A percentile compares a stretch with the other conserved stretches of the same genome.
Evolutionary conservation across 1,140 invertebrate genomes (phyloP).

Genomic region (Akabosia matsudoensis): DNA sequence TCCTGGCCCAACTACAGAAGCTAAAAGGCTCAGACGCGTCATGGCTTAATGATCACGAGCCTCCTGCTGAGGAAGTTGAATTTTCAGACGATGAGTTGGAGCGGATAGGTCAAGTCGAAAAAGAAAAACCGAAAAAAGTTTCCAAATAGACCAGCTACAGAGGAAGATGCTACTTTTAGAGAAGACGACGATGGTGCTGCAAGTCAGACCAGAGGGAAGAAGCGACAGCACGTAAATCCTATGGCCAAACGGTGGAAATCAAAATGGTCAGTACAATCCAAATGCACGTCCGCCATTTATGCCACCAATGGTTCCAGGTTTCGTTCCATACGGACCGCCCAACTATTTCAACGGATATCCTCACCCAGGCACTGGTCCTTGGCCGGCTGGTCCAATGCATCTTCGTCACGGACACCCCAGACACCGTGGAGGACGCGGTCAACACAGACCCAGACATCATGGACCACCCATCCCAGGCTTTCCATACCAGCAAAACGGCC

Average conservation of each 20-base stretch:
- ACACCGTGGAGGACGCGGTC: not conserved
- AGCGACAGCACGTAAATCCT: not conserved
- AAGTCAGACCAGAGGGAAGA: not conserved
- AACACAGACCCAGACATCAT: not conserved
- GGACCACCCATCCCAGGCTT: no score
- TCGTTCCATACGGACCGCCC: slow-evolving; percentile 5
- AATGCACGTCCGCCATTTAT: not conserved
- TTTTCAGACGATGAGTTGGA: slow-evolving; percentile 89
- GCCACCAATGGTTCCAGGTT: slow-evolving; percentile 1
- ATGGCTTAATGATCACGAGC: slow-evolving; percentile 77
- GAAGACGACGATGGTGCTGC: not conserved
- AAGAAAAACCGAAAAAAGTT: not conserved
- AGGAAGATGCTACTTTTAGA: not conserved
- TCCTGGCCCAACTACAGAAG: slow-evolving; percentile 39
- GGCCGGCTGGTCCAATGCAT: not conserved
- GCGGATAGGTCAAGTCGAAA: slow-evolving; percentile 51
- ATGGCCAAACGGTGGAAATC: not conserved
- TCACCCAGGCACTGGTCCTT: not conserved
- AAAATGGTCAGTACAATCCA: not conserved
- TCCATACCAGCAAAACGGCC: no score
- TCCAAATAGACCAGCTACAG: not conserved
- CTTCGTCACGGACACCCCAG: no score
- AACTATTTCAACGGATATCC: no score
- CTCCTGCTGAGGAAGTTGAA: slow-evolving; percentile 66
- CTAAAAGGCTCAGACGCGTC: slow-evolving; percentile 76